Percentiles rank a stretch among this genome's conserved stretches.
Evolutionary conservation across 1,140 invertebrate genomes (phyloP).

Genomic region (Drosophila lini): DNA sequence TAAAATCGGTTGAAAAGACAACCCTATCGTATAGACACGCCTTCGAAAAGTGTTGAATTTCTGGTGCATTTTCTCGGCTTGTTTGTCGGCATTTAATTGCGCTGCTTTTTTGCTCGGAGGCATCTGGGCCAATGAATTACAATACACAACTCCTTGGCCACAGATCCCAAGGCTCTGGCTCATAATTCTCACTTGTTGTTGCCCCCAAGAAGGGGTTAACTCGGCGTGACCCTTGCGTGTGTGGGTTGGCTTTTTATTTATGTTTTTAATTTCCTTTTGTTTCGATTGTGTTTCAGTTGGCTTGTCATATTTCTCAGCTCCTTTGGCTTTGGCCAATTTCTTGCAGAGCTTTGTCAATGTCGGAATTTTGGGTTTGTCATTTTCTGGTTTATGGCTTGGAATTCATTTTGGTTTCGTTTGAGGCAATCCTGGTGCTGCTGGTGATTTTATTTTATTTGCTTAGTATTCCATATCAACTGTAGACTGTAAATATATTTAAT

Average conservation of each 20-base stretch:
- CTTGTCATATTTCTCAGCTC: conserved; percentile 27
- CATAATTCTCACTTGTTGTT: conserved; percentile 69
- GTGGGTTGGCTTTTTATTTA: conserved; percentile 68
- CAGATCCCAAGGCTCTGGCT: conserved; percentile 57
- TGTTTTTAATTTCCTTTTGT: conserved; percentile 80
- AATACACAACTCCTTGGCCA: conserved; percentile 69
- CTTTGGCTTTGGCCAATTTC: conserved; percentile 60
- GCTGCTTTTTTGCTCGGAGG: conserved; percentile 33
- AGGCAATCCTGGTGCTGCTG: conserved; percentile 37
- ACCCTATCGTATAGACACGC: neutral
- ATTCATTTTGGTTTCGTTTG: conserved; percentile 38
- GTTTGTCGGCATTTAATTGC: conserved; percentile 66
- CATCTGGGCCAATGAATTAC: conserved; percentile 70
- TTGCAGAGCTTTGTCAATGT: conserved; percentile 73
- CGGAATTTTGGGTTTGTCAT: conserved; percentile 53
- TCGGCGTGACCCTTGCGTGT: conserved; percentile 36
- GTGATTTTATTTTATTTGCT: conserved; percentile 23
- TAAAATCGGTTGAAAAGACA: neutral
- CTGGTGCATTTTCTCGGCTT: conserved; percentile 70
- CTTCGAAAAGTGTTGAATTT: conserved; percentile 74
- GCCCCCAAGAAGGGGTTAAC: conserved; percentile 13
- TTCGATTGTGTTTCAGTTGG: conserved; percentile 57
- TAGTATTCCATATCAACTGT: neutral
- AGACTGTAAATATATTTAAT: conserved; percentile 2
- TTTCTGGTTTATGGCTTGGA: conserved; percentile 57